Evolutionary conservation across 2,113 vertebrate species (phyloP).

Genomic region (Puffinus mauretanicus): DNA sequence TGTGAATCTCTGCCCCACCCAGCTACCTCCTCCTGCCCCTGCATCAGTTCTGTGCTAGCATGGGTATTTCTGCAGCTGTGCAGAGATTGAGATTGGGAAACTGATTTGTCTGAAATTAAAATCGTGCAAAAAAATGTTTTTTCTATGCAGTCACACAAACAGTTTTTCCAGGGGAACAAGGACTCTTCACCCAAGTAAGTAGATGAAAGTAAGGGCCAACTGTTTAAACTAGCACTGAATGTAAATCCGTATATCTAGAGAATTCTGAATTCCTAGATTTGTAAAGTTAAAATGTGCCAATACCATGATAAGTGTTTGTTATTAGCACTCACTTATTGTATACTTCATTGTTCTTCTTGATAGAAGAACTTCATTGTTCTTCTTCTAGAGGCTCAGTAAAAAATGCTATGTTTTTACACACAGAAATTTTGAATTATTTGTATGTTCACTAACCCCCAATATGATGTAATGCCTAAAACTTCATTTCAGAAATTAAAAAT

Average conservation of each 20-base stretch:
- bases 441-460: neutral
- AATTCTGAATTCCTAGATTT: neutral
- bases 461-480: neutral
- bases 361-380: neutral
- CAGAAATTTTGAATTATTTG: neutral
- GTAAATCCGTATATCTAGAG: neutral
- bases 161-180: neutral
- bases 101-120: neutral
- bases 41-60: neutral
- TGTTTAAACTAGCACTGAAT: neutral
- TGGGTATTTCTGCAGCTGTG: neutral
- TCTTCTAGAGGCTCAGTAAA: neutral
- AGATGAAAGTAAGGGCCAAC: neutral
- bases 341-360: neutral
- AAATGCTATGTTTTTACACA: neutral
- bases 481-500: neutral
- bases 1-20: neutral
- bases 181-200: neutral
- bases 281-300: neutral
- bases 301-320: neutral
- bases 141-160: neutral
- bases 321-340: neutral
- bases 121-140: neutral
- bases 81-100: neutral
- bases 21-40: neutral